phyloP scores from a whole-genome alignment of 2,113 vertebrate genomes.

The Silurus glanis region DNA sequence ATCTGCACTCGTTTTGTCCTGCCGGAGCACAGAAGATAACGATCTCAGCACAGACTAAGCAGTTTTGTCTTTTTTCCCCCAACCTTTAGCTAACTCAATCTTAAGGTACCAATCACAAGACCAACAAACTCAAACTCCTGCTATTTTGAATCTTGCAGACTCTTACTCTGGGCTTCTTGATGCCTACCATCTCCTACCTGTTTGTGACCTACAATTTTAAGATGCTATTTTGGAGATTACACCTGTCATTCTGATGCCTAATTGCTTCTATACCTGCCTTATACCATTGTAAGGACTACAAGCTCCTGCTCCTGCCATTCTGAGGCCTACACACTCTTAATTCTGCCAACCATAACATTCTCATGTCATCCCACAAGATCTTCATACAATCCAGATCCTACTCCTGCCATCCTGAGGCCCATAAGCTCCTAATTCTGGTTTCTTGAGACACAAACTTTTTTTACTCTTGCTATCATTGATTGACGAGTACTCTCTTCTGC shows the following conservation, averaged over 20 bases:
- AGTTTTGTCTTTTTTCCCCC: not conserved
- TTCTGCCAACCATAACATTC: not conserved
- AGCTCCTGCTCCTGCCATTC: not conserved
- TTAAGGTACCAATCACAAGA: not conserved
- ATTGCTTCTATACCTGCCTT: not conserved
- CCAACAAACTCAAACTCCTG: not conserved
- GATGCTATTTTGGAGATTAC: not conserved
- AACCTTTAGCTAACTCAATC: not conserved
- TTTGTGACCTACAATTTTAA: not conserved
- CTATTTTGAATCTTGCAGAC: not conserved
- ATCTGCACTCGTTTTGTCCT: not conserved
- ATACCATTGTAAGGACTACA: not conserved
- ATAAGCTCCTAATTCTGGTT: not conserved
- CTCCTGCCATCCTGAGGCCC: not conserved
- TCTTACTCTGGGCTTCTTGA: not conserved
- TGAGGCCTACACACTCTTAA: not conserved
- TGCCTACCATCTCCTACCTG: not conserved
- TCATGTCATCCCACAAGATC: not conserved
- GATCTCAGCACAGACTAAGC: not conserved
- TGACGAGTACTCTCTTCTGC: too few species aligned
- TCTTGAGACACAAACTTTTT: too few species aligned
- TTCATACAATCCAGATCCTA: not conserved
- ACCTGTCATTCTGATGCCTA: not conserved
- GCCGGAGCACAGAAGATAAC: not conserved
- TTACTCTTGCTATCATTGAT: not conserved